Percentiles rank a stretch among this genome's conserved stretches.
Evolutionary conservation across 2,888 invertebrate genomes (phyloP).

Genomic region (Tenthredo livida): DNA sequence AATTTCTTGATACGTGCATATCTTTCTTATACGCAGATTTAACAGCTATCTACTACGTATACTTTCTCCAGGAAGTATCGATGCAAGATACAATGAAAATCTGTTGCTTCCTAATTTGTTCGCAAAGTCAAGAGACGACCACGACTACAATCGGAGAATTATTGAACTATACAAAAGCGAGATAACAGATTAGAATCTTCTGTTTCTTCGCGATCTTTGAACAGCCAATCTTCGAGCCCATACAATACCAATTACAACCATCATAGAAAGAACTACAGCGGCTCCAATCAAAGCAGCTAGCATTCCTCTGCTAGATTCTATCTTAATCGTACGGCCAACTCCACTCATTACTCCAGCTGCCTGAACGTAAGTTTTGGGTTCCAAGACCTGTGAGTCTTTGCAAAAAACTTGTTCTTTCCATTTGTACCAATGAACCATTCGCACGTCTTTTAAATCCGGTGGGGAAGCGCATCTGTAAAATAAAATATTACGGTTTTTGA

Average conservation of each 20-base stretch:
- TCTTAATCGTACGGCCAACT: slow-evolving; percentile 57
- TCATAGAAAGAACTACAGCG: slow-evolving; percentile 62
- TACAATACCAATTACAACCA: slow-evolving; percentile 68
- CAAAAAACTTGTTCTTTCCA: slow-evolving; percentile 81
- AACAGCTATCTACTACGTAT: slow-evolving; percentile 34
- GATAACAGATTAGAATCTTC: slow-evolving; percentile 67
- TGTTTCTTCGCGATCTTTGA: slow-evolving; percentile 66
- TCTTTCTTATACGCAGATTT: slow-evolving; percentile 12
- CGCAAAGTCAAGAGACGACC: slow-evolving; percentile 9
- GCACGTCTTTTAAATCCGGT: slow-evolving; percentile 77
- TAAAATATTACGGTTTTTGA: slow-evolving; percentile 40
- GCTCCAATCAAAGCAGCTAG: slow-evolving; percentile 64
- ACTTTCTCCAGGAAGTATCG: neutral
- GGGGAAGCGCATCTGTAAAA: slow-evolving; percentile 80
- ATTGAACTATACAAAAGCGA: slow-evolving; percentile 15
- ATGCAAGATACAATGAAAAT: slow-evolving; percentile 14
- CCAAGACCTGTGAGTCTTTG: slow-evolving; percentile 63
- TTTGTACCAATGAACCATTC: slow-evolving; percentile 83
- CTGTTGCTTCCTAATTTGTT: slow-evolving; percentile 38
- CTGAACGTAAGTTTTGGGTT: slow-evolving; percentile 60
- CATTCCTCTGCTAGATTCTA: slow-evolving; percentile 67
- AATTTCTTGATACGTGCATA: neutral
- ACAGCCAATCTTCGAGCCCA: slow-evolving; percentile 63
- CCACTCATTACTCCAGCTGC: slow-evolving; percentile 57
- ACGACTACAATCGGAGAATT: slow-evolving; percentile 9